Base-by-base conservation (phyloP, 2,113 vertebrate genomes). In the Fregetta grallaria region DNA sequence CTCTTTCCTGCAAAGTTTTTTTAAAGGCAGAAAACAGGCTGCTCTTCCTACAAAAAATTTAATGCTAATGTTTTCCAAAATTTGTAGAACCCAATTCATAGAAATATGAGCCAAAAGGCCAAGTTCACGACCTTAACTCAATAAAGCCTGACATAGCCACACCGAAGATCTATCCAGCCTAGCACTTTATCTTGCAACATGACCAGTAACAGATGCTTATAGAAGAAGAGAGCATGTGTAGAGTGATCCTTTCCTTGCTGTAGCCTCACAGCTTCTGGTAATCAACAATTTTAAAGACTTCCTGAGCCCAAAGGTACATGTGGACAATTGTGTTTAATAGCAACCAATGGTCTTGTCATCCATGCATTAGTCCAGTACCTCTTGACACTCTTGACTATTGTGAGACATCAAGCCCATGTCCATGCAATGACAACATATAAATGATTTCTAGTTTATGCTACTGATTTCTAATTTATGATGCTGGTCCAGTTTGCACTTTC, bases 201-300 rank as follows among this genome's bases (percentile, higher is more conserved):
- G 86, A 88, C 91, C 86, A 88, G 59, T 26, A 84, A 47, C 86
- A 95, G 89, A 77, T 81, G 91, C 83, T 89, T 74, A 42, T 3
- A 80, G 88, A 80, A 63, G 67, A 88, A 63, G 25, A 81, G 40
- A 86, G 65, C 80, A 62, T 8, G 71, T 86, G 82, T 7, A 52
- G 95, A 92, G 75, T 52, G 87, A 95, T 81, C 68, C 49, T 77
- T 87, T 62, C 94, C 84, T 83, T 89, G 65, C 84, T 91, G 50
- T 53, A 87, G 59, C 79, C 55, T 79, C 86, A 25, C 53, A 76
- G 63, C 52, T 81, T 85, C 65, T 91, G 77, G 12, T 58, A 85
- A 16, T 38, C 68, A 25, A 14, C 3, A 30, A 17, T 50, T 50
- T 76, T 13, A 22, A 79, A 68, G 49, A 34, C 53, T 30, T 78